Percentiles rank a stretch among this genome's conserved stretches.
These are phyloP conservation scores for Tortrix viridana DNA, from an alignment of 2,888 invertebrate genomes.

Conservation along the genomic window DNA sequence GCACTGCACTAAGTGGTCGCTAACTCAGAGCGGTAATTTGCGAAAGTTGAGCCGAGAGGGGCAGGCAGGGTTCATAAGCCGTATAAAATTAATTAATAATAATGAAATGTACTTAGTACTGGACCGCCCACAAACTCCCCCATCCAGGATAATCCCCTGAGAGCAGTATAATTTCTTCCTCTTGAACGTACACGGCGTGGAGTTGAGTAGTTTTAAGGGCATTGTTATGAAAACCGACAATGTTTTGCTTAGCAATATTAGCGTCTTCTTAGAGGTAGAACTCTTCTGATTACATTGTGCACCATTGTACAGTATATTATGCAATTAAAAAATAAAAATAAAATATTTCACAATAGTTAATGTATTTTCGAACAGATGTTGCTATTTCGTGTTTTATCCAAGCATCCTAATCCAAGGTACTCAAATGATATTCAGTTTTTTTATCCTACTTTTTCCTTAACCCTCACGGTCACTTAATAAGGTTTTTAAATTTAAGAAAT, in stretches of 20 bases:
- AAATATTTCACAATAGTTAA: too few species aligned
- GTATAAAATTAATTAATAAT: constrained; percentile 62
- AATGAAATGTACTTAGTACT: constrained; percentile 55
- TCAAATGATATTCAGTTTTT: too few species aligned
- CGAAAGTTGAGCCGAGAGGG: constrained; percentile 32
- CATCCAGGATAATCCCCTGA: constrained; percentile 49
- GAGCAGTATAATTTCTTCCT: constrained; percentile 60
- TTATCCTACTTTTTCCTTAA: too few species aligned
- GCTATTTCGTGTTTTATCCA: too few species aligned
- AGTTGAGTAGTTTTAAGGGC: constrained; percentile 35
- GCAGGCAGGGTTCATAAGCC: constrained; percentile 48
- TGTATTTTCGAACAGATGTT: too few species aligned
- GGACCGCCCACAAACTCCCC: constrained; percentile 35
- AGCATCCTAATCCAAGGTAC: too few species aligned
- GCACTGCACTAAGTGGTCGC: constrained; percentile 28
- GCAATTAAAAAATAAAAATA: too few species aligned
- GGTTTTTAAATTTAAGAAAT: too few species aligned
- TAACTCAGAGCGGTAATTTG: constrained; percentile 21
- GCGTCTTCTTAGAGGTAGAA: neutral
- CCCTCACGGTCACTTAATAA: too few species aligned
- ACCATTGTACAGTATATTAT: too few species aligned
- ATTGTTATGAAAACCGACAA: constrained; percentile 50
- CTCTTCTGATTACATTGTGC: neutral
- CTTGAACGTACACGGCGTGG: constrained; percentile 47
- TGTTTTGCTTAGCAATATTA: constrained; percentile 19